phyloP scores from a whole-genome alignment of 37 sponge, comb jelly and placozoan genomes.

The Diacarnus erythraeanus region DNA sequence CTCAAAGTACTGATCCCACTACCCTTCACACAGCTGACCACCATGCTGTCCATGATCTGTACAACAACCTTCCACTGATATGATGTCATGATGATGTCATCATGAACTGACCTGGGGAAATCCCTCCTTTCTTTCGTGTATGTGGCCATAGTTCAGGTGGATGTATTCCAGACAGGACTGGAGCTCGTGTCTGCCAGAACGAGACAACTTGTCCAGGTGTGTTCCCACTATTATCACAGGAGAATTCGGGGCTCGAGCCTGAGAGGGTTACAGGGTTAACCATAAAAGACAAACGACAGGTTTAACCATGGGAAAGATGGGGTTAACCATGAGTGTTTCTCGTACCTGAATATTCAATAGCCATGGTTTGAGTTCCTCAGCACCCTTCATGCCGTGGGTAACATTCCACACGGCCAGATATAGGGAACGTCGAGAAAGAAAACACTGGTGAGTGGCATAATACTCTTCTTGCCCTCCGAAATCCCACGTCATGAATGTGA shows the following conservation, averaged over 20 bases:
- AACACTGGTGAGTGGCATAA: constrained; percentile 83
- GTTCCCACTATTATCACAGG: constrained; percentile 83
- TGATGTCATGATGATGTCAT: constrained; percentile 4
- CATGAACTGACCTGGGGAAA: constrained; percentile 24
- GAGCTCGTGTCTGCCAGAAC: constrained; percentile 1
- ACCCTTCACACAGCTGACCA: constrained; percentile 62
- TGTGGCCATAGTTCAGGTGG: constrained; percentile 5
- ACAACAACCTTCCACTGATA: too few relatives aligned
- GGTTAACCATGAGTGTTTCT: too few relatives aligned
- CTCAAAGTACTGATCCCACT: constrained; percentile 53
- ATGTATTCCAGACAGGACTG: constrained; percentile 15
- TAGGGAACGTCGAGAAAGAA: constrained; percentile 70
- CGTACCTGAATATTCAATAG: constrained; percentile 78
- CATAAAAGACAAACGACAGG: too few relatives aligned
- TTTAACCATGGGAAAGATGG: neutral
- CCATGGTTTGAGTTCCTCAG: constrained; percentile 67
- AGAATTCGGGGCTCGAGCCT: constrained; percentile 78
- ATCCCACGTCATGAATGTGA: constrained; percentile 93
- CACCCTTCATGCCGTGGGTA: constrained; percentile 55
- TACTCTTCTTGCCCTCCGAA: constrained; percentile 94
- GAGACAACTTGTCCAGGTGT: constrained; percentile 52
- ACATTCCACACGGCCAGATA: constrained; percentile 83
- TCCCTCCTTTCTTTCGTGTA: constrained; percentile 13
- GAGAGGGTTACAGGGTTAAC: too few relatives aligned
- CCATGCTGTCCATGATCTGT: constrained; percentile 52